Base-by-base conservation (phyloP, 64 coral and sea anemone genomes). In the Montipora capricornis region DNA sequence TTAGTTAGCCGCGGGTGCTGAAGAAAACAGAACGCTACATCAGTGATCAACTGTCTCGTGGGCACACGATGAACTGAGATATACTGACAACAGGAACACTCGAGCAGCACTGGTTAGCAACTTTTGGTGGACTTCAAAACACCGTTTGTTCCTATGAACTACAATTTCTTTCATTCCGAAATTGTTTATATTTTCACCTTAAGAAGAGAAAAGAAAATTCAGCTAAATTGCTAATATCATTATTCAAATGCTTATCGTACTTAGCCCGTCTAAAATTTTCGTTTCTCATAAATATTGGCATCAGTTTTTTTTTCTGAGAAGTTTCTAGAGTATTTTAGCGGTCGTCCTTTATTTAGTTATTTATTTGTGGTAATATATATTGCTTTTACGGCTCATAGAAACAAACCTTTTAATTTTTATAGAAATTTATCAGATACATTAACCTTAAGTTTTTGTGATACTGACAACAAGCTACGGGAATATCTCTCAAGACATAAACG, bases 381-480 rank as follows among this genome's bases (percentile, higher is more conserved):
- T 71, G 68, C 20, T 7, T 19, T 71, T 64, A 64, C 68, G 20
- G 5, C 19, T 15, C 8, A 71, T n/a, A 5, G 14, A 71, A 71
- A 71, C 68, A 71, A 71, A 71, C 68, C 19, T 71, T 20, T 71
- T 71, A 71, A 71, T 71, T 71, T 71, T 71, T 24, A 71, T 29
- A 19, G 17, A 71, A 71, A 71, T 71, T 71, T 71, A n/a, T 24
- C 20, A 20, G 68, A 24, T 71, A 57, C 11, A 57, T 16, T n/a
- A 67, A 14, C 68, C 68, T 71, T 71, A 20, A n/a, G 20, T 2
- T 20, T 71, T 22, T 71, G 61, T 64, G 61, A 64, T 64, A 64
- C 61, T 37, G 37, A 37, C 37, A 37, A 37, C 37, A 37, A 37
- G 37, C 1, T 37, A 37, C 37, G 37, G 1, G 37, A 37, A 37